These are phyloP conservation scores for Ceyx cyanopectus DNA, from an alignment of 2,113 vertebrate species.

Conservation along the genomic window DNA sequence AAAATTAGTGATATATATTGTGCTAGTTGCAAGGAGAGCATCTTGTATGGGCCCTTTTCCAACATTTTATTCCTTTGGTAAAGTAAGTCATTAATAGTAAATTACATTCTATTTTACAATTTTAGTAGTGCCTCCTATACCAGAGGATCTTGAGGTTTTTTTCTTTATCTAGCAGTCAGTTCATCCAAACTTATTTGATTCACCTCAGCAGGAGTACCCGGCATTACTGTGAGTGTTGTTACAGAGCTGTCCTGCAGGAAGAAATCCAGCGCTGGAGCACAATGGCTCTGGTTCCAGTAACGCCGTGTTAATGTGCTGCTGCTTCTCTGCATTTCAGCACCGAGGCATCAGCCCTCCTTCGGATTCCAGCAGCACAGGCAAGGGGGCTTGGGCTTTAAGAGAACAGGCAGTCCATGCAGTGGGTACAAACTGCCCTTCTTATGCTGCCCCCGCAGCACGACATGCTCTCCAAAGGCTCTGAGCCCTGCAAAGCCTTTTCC, in stretches of 20 bases:
- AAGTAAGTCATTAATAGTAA: not conserved
- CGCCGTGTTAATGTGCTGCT: constrained; percentile 45
- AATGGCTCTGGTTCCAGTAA: constrained; percentile 18
- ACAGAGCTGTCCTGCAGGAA: constrained; percentile 5
- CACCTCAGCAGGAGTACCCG: not conserved
- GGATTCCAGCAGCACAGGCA: not conserved
- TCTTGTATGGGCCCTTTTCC: not conserved
- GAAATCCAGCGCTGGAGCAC: not conserved
- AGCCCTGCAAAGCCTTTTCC: not conserved
- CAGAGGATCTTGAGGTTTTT: not conserved
- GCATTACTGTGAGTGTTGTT: not conserved
- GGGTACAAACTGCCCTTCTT: not conserved
- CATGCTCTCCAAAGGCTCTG: not conserved
- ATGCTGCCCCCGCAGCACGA: not conserved
- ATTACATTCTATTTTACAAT: not conserved
- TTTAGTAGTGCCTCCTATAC: not conserved
- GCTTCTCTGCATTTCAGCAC: constrained; percentile 50
- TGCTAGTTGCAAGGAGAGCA: not conserved
- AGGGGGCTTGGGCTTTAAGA: not conserved
- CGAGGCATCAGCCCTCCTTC: constrained; percentile 3
- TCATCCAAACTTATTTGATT: not conserved
- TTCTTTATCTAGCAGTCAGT: not conserved
- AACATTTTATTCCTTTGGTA: not conserved
- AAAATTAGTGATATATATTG: not conserved
- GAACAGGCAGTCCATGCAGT: not conserved